A percentile compares a stretch with the other conserved stretches of the same genome.
These are phyloP conservation scores for Micropoecilia bifurca DNA, from an alignment of 2,797 vertebrate genomes.

Conservation along the genomic window DNA sequence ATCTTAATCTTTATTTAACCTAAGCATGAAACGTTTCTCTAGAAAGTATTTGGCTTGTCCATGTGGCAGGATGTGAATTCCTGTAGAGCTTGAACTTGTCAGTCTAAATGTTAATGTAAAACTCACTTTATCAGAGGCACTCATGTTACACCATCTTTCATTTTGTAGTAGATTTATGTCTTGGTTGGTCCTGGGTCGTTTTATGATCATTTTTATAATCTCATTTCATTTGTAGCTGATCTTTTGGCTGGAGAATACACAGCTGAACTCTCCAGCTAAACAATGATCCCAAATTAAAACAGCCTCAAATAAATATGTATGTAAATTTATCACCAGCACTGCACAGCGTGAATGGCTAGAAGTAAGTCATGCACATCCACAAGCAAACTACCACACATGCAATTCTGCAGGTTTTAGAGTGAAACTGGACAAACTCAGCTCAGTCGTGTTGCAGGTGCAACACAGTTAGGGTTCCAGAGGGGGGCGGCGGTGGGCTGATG, in stretches of 20 bases:
- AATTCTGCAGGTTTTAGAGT: slow-evolving; percentile 31
- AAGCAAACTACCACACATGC: slow-evolving; percentile 47
- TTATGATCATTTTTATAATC: not conserved
- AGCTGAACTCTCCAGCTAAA: not conserved
- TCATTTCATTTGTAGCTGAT: not conserved
- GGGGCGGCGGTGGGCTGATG: slow-evolving; percentile 17
- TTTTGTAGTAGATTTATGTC: not conserved
- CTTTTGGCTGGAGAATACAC: not conserved
- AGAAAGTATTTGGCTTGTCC: not conserved
- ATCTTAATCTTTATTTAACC: not conserved
- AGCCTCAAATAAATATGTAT: not conserved
- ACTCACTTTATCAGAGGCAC: not conserved
- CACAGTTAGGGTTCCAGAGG: slow-evolving; percentile 27
- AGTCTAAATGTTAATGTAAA: not conserved
- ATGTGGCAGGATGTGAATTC: not conserved
- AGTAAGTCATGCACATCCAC: slow-evolving; percentile 46
- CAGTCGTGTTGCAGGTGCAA: slow-evolving; percentile 15
- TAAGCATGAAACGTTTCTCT: not conserved
- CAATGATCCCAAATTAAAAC: not conserved
- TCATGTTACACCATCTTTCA: not conserved
- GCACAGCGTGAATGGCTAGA: slow-evolving; percentile 1
- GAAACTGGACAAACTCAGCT: slow-evolving; percentile 20
- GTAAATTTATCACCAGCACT: slow-evolving; percentile 2
- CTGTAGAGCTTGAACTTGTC: not conserved
- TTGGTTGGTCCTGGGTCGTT: not conserved